Evolutionary conservation across 2,113 vertebrate species (phyloP), one percentile per base, ranked within the genome.

Genomic region (Hyperopisus bebe): DNA sequence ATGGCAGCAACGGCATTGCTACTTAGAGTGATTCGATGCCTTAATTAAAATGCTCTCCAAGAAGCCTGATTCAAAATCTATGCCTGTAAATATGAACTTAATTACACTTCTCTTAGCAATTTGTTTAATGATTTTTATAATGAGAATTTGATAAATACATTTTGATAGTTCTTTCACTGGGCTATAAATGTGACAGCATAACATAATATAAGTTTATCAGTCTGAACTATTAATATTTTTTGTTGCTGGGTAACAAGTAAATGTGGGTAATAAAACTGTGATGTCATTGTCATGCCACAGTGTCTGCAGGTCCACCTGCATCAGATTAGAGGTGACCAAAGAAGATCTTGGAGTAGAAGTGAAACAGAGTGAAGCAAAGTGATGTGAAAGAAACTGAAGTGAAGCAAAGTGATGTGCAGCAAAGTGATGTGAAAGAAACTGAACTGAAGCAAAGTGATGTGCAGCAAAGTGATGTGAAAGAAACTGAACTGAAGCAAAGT

Each of bases 91-190:
- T 47, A 84, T 46, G 82, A 84, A 39, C 39, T 46, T 84, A n/a
- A 47, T 46, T 46, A 84, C 39, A 84, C 39, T 84, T 44, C 39
- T 80, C 35, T 80, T 80, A 80, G 35, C 74, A 80, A 42, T 80
- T 42, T 80, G 35, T 80, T 80, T 80, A 80, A 84, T 84, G 39
- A 84, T 44, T 24, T 84, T 84, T 47, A 46, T 84, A 84, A 80
- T 80, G 35, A 80, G 74, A 80, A 80, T 42, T 84, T 47, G 19
- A 84, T 84, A 84, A 47, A 47, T 84, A 84, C 44, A 84, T 47
- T 84, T 84, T n/a, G 17, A 44, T 84, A n/a, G 44, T 42, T 84
- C 42, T 44, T 46, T 84, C 82, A 35, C 74, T 80, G 35, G 2
- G 35, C 42, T 80, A 42, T 80, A 80, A 80, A 42, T 15, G 15